These are phyloP conservation scores for Phrynocephalus versicolor DNA, from an alignment of 2,113 vertebrate species.

Conservation along the genomic window DNA sequence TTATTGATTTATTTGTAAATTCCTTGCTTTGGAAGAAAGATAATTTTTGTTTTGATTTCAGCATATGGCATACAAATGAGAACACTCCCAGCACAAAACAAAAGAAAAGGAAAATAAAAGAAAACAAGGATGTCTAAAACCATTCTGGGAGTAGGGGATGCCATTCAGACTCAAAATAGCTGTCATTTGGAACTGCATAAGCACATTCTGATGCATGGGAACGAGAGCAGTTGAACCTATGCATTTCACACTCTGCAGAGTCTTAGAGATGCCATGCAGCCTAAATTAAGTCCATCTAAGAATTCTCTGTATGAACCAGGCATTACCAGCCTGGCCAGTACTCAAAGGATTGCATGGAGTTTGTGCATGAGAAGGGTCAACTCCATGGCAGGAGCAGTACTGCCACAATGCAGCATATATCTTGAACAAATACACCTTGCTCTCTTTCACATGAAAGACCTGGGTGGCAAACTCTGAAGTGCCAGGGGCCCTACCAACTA, in stretches of 20 bases:
- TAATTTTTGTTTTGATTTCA: background rate
- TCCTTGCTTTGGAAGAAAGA: background rate
- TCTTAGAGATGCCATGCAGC: background rate
- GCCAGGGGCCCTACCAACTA: background rate
- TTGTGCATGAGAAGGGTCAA: background rate
- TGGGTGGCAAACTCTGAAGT: background rate
- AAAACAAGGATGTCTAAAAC: background rate
- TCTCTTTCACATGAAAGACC: background rate
- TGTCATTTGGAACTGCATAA: background rate
- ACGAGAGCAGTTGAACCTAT: background rate
- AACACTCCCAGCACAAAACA: background rate
- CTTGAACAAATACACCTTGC: background rate
- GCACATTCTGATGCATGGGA: background rate
- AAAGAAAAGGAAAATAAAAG: too few relatives aligned
- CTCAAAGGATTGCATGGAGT: slow-evolving; percentile 2
- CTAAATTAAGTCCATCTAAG: background rate
- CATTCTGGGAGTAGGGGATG: too few relatives aligned
- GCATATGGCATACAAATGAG: background rate
- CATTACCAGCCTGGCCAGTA: slow-evolving; percentile 11
- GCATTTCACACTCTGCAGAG: background rate
- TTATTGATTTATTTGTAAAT: background rate
- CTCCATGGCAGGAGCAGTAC: background rate
- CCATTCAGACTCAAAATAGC: too few relatives aligned
- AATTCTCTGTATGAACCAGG: slow-evolving; percentile 14
- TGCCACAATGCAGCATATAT: background rate